A percentile compares a stretch with the other conserved stretches of the same genome.
These are phyloP conservation scores for Austrofundulus limnaeus DNA, from an alignment of 2,113 vertebrate genomes.

Conservation along the genomic window DNA sequence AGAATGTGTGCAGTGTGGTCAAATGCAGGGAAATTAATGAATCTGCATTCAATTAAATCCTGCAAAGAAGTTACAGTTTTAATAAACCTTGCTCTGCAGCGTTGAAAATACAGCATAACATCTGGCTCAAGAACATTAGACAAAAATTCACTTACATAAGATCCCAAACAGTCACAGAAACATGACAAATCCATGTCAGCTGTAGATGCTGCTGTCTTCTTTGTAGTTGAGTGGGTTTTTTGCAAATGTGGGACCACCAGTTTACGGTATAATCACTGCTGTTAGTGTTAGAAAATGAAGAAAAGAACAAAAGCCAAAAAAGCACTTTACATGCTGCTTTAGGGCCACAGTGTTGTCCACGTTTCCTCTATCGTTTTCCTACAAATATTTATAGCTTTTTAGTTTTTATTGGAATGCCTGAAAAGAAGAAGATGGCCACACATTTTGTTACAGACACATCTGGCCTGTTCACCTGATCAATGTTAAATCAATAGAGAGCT, in stretches of 20 bases:
- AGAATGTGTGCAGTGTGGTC: too few species aligned
- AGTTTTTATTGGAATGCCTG: not conserved
- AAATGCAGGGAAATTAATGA: too few species aligned
- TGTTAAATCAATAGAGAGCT: not conserved
- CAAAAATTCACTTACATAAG: too few species aligned
- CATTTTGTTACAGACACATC: not conserved
- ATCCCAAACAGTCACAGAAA: too few species aligned
- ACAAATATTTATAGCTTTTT: too few species aligned
- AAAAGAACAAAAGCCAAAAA: not conserved
- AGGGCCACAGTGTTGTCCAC: not conserved
- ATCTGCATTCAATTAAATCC: too few species aligned
- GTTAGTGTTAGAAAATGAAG: not conserved
- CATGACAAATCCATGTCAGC: not conserved
- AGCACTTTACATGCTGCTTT: too few species aligned
- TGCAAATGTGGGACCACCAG: not conserved
- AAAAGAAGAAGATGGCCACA: not conserved
- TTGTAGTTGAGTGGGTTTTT: not conserved
- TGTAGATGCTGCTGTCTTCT: not conserved
- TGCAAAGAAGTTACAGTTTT: too few species aligned
- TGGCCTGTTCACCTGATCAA: slow-evolving; percentile 3
- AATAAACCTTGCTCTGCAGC: too few species aligned
- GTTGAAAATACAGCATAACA: too few species aligned
- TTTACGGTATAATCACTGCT: not conserved
- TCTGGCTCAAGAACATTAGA: too few species aligned
- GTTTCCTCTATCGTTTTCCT: too few species aligned